phyloP scores from a whole-genome alignment of 2,113 vertebrate species.

The Symphodus melops region DNA sequence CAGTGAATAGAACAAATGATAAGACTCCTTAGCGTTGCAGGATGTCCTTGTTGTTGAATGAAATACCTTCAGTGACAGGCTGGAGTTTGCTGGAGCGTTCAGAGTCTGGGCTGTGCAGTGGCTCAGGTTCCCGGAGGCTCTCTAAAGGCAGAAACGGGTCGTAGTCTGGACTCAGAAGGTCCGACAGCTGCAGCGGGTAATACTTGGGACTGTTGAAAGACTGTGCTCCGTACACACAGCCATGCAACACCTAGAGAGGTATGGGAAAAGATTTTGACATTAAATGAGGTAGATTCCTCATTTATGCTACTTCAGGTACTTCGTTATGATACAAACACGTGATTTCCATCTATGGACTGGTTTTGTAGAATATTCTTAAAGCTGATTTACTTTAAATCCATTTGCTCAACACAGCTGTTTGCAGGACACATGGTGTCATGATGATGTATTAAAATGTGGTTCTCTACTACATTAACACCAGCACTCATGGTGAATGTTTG shows the following conservation, averaged over 20 bases:
- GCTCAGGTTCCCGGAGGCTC: slow-evolving; percentile 95
- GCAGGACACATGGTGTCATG: no score
- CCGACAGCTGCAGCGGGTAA: slow-evolving; percentile 94
- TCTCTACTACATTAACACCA: no score
- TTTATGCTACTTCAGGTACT: no score
- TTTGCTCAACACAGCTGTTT: no score
- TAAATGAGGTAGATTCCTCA: no score
- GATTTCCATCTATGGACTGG: no score
- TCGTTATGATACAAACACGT: no score
- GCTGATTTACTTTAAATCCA: no score
- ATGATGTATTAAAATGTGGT: no score
- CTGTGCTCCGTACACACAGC: slow-evolving; percentile 97
- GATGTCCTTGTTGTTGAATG: background rate
- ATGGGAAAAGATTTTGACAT: background rate
- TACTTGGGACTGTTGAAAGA: slow-evolving; percentile 94
- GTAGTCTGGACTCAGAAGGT: slow-evolving; percentile 92
- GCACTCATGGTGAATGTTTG: no score
- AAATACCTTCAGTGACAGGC: slow-evolving; percentile 94
- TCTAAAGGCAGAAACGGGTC: slow-evolving; percentile 96
- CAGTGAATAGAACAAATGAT: background rate
- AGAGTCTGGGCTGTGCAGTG: slow-evolving; percentile 97
- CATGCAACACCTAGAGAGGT: slow-evolving; percentile 90
- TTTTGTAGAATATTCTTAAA: no score
- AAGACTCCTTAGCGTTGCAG: fast-evolving
- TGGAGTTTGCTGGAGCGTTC: slow-evolving; percentile 97